Conservation (phyloP, 2,888 invertebrate genomes). For the Apotomis capreana region DNA sequence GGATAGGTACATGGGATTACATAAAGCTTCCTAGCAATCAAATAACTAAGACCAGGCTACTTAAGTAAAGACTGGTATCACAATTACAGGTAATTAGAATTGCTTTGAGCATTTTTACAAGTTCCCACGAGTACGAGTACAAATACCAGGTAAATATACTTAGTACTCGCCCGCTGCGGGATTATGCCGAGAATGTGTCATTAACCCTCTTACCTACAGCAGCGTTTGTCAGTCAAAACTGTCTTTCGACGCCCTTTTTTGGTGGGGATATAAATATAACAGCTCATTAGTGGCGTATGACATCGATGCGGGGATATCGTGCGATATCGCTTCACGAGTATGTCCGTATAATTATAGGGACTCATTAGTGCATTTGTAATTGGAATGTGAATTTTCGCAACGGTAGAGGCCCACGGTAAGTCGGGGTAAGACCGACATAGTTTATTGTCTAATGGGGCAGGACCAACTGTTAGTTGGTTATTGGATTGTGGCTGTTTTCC, state of each 20-base stretch:
- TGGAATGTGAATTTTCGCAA: too few species aligned
- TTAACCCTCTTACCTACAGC: slow-evolving; percentile 81
- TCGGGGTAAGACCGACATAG: too few species aligned
- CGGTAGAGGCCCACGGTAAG: too few species aligned
- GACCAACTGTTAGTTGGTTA: too few species aligned
- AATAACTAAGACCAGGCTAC: too few species aligned
- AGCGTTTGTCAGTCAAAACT: slow-evolving; percentile 73
- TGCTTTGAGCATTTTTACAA: neutral
- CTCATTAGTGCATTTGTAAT: neutral
- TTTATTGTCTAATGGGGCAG: too few species aligned
- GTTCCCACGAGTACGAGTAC: neutral
- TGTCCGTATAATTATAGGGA: neutral
- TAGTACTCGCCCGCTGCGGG: slow-evolving; percentile 44
- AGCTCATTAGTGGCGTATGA: slow-evolving; percentile 68
- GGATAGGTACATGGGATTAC: too few species aligned
- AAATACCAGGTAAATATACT: slow-evolving; percentile 38
- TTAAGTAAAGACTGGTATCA: too few species aligned
- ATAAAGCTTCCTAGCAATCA: too few species aligned
- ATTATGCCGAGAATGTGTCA: slow-evolving; percentile 72
- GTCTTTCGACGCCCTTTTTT: slow-evolving; percentile 69
- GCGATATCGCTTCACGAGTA: neutral
- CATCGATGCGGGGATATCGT: slow-evolving; percentile 9
- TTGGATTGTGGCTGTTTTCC: too few species aligned
- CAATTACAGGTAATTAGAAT: neutral
- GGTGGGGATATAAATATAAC: slow-evolving; percentile 74